A percentile compares a stretch with the other conserved stretches of the same genome.
Evolutionary conservation across 2,888 invertebrate genomes (phyloP).

Genomic region (Smittia aterrima): DNA sequence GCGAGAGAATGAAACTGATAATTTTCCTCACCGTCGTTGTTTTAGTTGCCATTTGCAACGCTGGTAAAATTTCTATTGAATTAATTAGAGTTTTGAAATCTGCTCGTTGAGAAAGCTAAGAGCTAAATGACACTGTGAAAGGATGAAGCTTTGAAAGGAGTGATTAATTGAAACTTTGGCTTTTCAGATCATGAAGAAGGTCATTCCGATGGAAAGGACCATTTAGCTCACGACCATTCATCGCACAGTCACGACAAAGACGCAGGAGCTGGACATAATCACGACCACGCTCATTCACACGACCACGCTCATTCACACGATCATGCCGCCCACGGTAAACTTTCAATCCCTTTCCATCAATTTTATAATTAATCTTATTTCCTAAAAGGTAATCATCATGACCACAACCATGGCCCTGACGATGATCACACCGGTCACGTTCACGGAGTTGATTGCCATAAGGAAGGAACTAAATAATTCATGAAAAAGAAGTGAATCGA

Average conservation of each 20-base stretch:
- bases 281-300: neutral
- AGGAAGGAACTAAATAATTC: neutral
- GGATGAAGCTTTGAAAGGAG: too few species aligned
- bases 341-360: neutral
- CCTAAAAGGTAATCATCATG: neutral
- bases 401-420: conserved; percentile 14
- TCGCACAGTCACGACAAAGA: neutral
- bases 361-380: neutral
- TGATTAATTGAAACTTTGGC: too few species aligned
- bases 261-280: neutral
- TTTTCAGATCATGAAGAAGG: too few species aligned
- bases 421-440: conserved; percentile 31
- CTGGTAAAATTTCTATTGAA: conserved; percentile 12
- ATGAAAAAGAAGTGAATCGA: neutral
- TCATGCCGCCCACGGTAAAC: too few species aligned
- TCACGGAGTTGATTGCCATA: conserved; percentile 31
- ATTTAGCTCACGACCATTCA: conserved; percentile 7
- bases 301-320: too few species aligned
- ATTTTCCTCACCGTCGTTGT: neutral
- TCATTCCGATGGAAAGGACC: neutral
- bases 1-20: conserved; percentile 20
- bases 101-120: neutral
- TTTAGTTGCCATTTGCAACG: neutral
- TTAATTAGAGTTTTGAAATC: neutral
- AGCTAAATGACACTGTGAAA: neutral